A percentile compares a stretch with the other conserved stretches of the same genome.
Conservation (phyloP, 2,113 vertebrate species). For the Copsychus sechellarum region DNA sequence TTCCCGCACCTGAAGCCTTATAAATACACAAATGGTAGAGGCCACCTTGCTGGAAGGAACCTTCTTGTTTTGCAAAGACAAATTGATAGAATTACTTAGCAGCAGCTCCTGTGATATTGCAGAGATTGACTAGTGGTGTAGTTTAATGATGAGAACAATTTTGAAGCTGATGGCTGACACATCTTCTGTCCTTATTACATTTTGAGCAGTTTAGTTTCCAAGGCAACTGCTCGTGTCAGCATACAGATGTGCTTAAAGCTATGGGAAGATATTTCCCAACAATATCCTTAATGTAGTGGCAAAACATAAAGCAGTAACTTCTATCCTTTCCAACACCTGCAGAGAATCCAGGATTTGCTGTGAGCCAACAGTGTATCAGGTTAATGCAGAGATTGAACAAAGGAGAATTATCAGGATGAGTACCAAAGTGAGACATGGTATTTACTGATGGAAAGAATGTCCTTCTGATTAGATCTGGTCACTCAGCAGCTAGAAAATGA, state of each 20-base stretch:
- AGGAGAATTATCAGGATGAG: neutral
- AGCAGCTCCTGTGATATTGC: neutral
- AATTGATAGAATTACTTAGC: neutral
- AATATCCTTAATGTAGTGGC: neutral
- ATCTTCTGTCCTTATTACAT: slow-evolving; percentile 46
- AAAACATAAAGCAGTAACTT: neutral
- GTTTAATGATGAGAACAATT: slow-evolving; percentile 11
- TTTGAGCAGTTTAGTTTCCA: slow-evolving; percentile 67
- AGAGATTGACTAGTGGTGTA: neutral
- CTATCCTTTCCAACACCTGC: neutral
- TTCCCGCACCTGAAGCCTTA: too few relatives aligned
- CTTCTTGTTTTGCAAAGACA: neutral
- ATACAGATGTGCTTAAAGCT: slow-evolving; percentile 48
- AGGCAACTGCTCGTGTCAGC: slow-evolving; percentile 51
- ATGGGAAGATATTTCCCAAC: slow-evolving; percentile 3
- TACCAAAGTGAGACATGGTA: neutral
- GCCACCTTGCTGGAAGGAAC: neutral
- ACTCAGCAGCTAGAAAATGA: neutral
- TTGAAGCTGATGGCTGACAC: slow-evolving; percentile 26
- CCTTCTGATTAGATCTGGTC: neutral
- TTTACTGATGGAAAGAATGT: neutral
- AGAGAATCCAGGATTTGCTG: neutral
- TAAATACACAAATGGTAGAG: neutral
- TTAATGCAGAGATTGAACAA: neutral
- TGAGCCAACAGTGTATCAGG: neutral